Conservation (phyloP, 2,888 invertebrate species). For the Apotomis betuletana region DNA sequence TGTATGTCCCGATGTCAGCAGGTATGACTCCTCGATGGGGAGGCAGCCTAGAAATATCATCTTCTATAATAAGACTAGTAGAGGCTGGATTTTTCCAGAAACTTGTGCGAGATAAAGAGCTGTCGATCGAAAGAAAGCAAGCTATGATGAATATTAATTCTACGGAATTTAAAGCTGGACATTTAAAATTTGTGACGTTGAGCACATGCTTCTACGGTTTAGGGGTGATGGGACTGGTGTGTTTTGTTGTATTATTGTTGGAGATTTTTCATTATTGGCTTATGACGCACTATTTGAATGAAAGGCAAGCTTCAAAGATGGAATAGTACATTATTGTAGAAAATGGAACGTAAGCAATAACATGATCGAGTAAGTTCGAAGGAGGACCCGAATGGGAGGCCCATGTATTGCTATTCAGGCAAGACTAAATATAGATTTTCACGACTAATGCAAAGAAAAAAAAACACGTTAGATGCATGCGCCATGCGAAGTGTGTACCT, state of each 20-base stretch:
- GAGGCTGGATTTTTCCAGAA: constrained; percentile 57
- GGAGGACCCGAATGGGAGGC: too few species aligned
- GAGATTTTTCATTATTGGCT: constrained; percentile 46
- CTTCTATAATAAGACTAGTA: constrained; percentile 47
- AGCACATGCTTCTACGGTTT: constrained; percentile 61
- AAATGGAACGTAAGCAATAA: too few species aligned
- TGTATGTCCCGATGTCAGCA: constrained; percentile 50
- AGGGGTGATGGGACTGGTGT: constrained; percentile 51
- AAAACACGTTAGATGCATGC: too few species aligned
- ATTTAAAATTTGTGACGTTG: constrained; percentile 51
- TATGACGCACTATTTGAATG: background rate
- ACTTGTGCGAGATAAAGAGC: constrained; percentile 42
- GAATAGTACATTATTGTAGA: too few species aligned
- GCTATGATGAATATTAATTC: constrained; percentile 23
- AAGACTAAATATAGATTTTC: too few species aligned
- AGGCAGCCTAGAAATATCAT: constrained; percentile 51
- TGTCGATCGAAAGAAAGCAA: constrained; percentile 24
- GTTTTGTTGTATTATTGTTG: constrained; percentile 50
- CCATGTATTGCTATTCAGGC: too few species aligned
- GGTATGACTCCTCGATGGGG: constrained; percentile 66
- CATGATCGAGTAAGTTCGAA: too few species aligned
- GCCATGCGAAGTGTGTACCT: too few species aligned
- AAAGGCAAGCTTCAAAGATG: too few species aligned
- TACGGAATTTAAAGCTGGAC: constrained; percentile 29
- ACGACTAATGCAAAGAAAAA: too few species aligned